These are phyloP conservation scores for Galerucella nymphaeae DNA, from an alignment of 2,888 invertebrate genomes.

Conservation along the genomic window DNA sequence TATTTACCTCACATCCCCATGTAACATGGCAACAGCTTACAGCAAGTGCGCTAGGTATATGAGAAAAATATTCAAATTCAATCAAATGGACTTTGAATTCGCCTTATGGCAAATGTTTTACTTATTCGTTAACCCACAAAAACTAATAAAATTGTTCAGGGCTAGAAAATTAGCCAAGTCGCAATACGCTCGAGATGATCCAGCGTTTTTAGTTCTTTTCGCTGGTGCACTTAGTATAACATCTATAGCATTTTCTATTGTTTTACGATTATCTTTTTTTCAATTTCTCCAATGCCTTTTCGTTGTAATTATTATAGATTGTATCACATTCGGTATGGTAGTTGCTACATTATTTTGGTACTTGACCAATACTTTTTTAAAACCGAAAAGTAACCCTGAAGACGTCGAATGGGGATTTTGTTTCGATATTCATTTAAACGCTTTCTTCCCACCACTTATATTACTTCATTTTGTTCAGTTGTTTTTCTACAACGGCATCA, in stretches of 20 bases:
- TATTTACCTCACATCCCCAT: conserved; percentile 49
- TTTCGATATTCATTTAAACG: conserved; percentile 98
- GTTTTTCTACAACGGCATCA: conserved; percentile 84
- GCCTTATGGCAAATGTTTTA: conserved; percentile 99
- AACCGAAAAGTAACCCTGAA: conserved; percentile 74
- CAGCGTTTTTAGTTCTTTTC: conserved; percentile 95
- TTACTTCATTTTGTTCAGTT: conserved; percentile 93
- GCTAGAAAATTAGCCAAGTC: conserved; percentile 99
- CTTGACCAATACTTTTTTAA: conserved; percentile 81
- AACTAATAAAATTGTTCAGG: conserved; percentile 96
- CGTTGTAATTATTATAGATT: conserved; percentile 95
- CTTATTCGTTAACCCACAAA: conserved; percentile 94
- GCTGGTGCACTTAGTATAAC: conserved; percentile 87
- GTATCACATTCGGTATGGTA: conserved; percentile 69
- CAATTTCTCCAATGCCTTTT: conserved; percentile 86
- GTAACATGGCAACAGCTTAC: conserved; percentile 83
- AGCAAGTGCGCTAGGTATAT: conserved; percentile 91
- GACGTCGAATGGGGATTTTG: conserved; percentile 99
- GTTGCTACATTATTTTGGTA: conserved; percentile 52
- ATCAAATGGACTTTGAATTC: conserved; percentile 99
- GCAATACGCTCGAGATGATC: conserved; percentile 99
- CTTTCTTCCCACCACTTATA: conserved; percentile 96
- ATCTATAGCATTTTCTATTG: conserved; percentile 88
- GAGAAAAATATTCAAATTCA: conserved; percentile 85
- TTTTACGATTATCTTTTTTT: conserved; percentile 75